phyloP scores from a whole-genome alignment of 2,888 invertebrate genomes.

The Crematogaster levior region DNA sequence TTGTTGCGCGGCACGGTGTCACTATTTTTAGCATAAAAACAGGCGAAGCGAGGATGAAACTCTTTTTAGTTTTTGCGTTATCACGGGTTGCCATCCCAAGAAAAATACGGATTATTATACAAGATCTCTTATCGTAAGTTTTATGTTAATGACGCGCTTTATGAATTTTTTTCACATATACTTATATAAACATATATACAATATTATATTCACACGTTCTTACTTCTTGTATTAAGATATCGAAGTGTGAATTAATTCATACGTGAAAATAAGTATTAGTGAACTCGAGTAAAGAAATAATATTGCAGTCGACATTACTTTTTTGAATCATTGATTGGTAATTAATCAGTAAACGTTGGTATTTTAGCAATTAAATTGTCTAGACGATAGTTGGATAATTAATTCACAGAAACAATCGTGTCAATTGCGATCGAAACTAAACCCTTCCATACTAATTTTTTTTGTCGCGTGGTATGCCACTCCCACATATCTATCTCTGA shows the following conservation, averaged over 20 bases:
- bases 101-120: slow-evolving; percentile 6
- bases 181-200: no score
- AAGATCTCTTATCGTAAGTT: neutral
- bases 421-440: slow-evolving; percentile 50
- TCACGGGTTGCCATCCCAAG: neutral
- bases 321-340: neutral
- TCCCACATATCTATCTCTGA: slow-evolving; percentile 33
- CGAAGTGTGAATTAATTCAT: no score
- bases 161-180: no score
- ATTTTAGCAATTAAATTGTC: neutral
- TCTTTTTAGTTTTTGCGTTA: slow-evolving; percentile 54
- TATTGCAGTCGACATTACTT: neutral
- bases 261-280: no score
- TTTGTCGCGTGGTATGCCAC: slow-evolving; percentile 10
- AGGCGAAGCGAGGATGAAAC: slow-evolving; percentile 42
- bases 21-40: slow-evolving; percentile 68
- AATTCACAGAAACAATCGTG: neutral
- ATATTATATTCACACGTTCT: no score
- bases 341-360: neutral
- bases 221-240: no score
- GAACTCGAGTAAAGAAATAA: no score
- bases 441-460: slow-evolving; percentile 1
- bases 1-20: slow-evolving; percentile 54
- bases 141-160: neutral
- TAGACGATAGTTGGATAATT: neutral